Percentiles rank a stretch among this genome's conserved stretches.
Evolutionary conservation across 1,140 invertebrate species (phyloP).

Genomic region (Ostrea edulis): DNA sequence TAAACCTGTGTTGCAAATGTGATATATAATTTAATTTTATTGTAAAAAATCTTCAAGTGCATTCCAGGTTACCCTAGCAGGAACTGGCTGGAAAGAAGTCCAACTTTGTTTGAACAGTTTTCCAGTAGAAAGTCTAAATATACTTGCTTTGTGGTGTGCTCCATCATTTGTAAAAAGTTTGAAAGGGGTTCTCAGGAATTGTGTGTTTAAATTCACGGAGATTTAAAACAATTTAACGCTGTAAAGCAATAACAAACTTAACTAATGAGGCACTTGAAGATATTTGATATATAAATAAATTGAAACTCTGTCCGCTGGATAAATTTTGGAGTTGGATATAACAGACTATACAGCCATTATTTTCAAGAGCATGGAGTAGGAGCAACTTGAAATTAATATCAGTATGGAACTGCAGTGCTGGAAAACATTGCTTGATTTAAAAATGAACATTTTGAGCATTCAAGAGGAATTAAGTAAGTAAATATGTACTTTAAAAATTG

Average conservation of each 20-base stretch:
- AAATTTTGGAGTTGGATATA: not conserved
- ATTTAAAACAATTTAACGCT: conserved; percentile 35
- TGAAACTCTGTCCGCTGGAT: conserved; percentile 13
- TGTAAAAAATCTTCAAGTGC: conserved; percentile 2
- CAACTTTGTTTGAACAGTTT: not conserved
- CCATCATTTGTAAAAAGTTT: conserved; percentile 15
- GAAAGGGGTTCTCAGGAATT: not conserved
- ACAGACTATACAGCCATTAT: not conserved
- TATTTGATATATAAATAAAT: conserved; percentile 9
- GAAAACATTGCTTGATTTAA: conserved; percentile 27
- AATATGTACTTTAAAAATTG: not conserved
- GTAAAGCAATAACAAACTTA: not conserved
- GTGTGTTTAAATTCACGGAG: not conserved
- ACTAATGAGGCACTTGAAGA: conserved; percentile 29
- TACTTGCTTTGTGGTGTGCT: not conserved
- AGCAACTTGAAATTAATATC: not conserved
- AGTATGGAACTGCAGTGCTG: conserved; percentile 37
- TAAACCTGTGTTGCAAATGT: conserved; percentile 30
- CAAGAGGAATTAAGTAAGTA: conserved; percentile 36
- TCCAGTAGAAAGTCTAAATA: not conserved
- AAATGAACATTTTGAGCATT: conserved; percentile 28
- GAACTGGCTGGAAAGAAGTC: conserved; percentile 12
- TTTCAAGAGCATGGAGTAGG: not conserved
- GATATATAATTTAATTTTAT: conserved; percentile 35
- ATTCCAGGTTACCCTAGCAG: conserved; percentile 3